Evolutionary conservation across 2,888 invertebrate species (phyloP), one percentile per base, ranked within the genome.

Genomic region (Drosophila paranaensis): DNA sequence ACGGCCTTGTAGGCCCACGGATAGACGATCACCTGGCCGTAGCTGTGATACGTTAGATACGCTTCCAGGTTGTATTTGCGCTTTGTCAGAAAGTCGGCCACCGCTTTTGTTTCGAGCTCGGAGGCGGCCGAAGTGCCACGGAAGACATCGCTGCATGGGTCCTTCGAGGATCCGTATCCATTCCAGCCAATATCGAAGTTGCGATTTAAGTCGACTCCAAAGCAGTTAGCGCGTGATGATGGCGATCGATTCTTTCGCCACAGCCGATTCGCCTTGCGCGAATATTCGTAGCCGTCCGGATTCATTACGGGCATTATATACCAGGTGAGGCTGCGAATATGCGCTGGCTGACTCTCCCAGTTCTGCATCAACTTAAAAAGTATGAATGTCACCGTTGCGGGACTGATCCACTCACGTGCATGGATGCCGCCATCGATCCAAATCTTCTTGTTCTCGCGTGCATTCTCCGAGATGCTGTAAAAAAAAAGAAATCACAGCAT

Each of bases 151-250:
- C 95, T 95, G 84, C 98, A 98, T 0, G 97, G 96, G 82, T 92
- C 86, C 30, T 85, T 79, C 9, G 92, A 91, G 11, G 92, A 91
- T 78, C 97, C 95, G 51, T 94, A 95, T 16, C 97, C 96, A 33
- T 95, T 96, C 97, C 97, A 98, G 62, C 96, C 95, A 81, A 96
- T 96, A 94, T 96, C 96, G 91, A 96, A 98, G 92, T 98, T 98
- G 71, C 98, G 94, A 91, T 97, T 97, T 13, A 97, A 94, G 91
- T 97, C 97, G 0, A 96, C 95, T 1, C 97, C 97, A 2, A 94
- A 91, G 87, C 97, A 97, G 11, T 92, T 91, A 20, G 75, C 64
- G 1, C 74, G 74, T 13, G 2, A 0, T 25, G 92, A 93, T 83
- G 90, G 93, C 62, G 91, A 94, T 67, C 96, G 94, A 88, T 96